A percentile compares a stretch with the other conserved stretches of the same genome.
Evolutionary conservation across 1,140 invertebrate genomes (phyloP).

Genomic region (Drosophila micromelanica): DNA sequence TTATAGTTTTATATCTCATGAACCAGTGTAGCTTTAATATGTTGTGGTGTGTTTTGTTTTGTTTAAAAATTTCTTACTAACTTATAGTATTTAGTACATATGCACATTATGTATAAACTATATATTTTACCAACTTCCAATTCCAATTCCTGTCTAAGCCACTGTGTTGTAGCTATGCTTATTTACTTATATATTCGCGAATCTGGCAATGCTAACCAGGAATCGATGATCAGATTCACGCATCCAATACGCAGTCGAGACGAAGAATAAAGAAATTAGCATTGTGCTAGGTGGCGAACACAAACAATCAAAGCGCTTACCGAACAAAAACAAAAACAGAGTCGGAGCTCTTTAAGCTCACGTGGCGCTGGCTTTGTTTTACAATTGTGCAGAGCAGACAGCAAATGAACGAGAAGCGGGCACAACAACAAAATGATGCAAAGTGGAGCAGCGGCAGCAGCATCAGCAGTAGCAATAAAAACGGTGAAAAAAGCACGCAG

Average conservation of each 20-base stretch:
- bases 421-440: constrained; percentile 6
- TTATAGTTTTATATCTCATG: too few relatives aligned
- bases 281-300: constrained; percentile 25
- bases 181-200: background rate
- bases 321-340: constrained; percentile 18
- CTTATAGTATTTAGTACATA: too few relatives aligned
- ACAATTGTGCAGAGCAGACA: constrained; percentile 50
- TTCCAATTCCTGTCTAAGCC: too few relatives aligned
- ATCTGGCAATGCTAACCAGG: constrained; percentile 19
- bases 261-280: constrained; percentile 39
- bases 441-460: constrained; percentile 30
- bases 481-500: constrained; percentile 12
- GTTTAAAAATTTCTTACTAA: too few relatives aligned
- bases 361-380: constrained; percentile 48
- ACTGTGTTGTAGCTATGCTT: too few relatives aligned
- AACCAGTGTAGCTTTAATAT: too few relatives aligned
- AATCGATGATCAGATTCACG: too few relatives aligned
- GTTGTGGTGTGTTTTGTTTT: too few relatives aligned
- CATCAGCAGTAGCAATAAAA: constrained; percentile 18
- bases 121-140: too few relatives aligned
- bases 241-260: background rate
- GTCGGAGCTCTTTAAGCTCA: constrained; percentile 35
- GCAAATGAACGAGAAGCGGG: constrained; percentile 9
- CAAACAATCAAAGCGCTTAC: constrained; percentile 38
- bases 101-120: too few relatives aligned